Evolutionary conservation across 92 coral and sea anemone genomes (phyloP).

Genomic region (Muricea muricata): DNA sequence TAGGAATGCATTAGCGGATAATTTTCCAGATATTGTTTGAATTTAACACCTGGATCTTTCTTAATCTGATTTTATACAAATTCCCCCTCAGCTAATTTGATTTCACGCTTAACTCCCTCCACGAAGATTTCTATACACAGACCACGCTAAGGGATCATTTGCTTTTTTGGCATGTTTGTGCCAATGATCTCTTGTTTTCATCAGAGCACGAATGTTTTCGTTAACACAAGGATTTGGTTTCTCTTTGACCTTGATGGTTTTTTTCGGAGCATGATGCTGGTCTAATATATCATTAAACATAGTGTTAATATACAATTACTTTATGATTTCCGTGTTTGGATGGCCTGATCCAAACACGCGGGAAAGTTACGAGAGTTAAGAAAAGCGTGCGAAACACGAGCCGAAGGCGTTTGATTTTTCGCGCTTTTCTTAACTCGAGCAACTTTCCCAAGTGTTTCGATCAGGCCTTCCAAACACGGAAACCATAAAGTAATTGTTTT

Average conservation of each 20-base stretch:
- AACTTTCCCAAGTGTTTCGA: no score
- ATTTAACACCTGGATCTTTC: slow-evolving; percentile 31
- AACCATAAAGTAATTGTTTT: no score
- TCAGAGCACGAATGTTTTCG: slow-evolving; percentile 44
- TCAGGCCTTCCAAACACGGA: no score
- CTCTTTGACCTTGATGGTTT: slow-evolving; percentile 49
- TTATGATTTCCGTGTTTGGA: no score
- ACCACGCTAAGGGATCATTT: slow-evolving; percentile 48
- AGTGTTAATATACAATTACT: no score
- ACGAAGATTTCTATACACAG: slow-evolving; percentile 40
- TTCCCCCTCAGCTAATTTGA: slow-evolving; percentile 48
- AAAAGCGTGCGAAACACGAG: no score
- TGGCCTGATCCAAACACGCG: no score
- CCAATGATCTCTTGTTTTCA: slow-evolving; percentile 26
- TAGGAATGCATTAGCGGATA: slow-evolving; percentile 42
- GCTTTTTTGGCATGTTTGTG: slow-evolving; percentile 16
- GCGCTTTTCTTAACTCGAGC: no score
- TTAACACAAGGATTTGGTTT: slow-evolving; percentile 55
- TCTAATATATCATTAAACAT: slow-evolving; percentile 52
- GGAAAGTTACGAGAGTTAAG: no score
- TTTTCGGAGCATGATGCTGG: slow-evolving; percentile 53
- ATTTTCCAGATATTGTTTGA: slow-evolving; percentile 60
- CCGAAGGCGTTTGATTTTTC: no score
- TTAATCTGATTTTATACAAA: slow-evolving; percentile 47
- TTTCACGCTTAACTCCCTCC: slow-evolving; percentile 42